Evolutionary conservation across 2,113 vertebrate genomes (phyloP).

Genomic region (Forbesichthys agassizii): DNA sequence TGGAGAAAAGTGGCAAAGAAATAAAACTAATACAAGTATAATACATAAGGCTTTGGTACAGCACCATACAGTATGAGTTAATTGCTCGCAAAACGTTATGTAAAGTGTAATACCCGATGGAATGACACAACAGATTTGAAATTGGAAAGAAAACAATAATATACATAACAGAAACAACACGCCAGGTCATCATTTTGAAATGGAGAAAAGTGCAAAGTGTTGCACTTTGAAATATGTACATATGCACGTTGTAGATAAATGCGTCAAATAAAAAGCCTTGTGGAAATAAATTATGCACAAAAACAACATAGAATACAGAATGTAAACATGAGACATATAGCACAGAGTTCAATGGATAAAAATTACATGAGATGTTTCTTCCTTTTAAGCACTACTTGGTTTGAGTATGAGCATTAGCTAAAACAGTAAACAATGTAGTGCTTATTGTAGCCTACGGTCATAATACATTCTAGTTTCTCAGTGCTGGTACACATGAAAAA

Average conservation of each 20-base stretch:
- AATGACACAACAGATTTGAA: conserved; percentile 60
- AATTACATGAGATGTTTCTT: conserved; percentile 68
- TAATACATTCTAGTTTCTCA: conserved; percentile 82
- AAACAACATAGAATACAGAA: conserved; percentile 60
- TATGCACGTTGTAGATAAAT: conserved; percentile 63
- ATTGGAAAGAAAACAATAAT: conserved; percentile 38
- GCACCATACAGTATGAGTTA: conserved; percentile 82
- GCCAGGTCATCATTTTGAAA: conserved; percentile 62
- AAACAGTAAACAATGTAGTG: conserved; percentile 81
- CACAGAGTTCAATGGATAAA: conserved; percentile 70
- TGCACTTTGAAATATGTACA: conserved; percentile 68
- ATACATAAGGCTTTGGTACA: conserved; percentile 84
- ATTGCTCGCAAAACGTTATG: conserved; percentile 71
- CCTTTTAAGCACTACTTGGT: conserved; percentile 74
- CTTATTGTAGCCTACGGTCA: conserved; percentile 80
- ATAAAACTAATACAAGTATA: conserved; percentile 77
- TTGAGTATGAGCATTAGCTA: conserved; percentile 77
- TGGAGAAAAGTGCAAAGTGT: conserved; percentile 39
- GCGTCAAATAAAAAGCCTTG: conserved; percentile 42
- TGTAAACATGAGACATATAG: conserved; percentile 77
- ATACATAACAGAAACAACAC: conserved; percentile 22
- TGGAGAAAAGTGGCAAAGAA: conserved; percentile 73
- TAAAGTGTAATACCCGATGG: conserved; percentile 72
- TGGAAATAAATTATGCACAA: conserved; percentile 59
- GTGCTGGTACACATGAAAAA: conserved; percentile 82